Evolutionary conservation across 64 coral and sea anemone genomes (phyloP).

Genomic region (Dendrophyllia cribrosa): DNA sequence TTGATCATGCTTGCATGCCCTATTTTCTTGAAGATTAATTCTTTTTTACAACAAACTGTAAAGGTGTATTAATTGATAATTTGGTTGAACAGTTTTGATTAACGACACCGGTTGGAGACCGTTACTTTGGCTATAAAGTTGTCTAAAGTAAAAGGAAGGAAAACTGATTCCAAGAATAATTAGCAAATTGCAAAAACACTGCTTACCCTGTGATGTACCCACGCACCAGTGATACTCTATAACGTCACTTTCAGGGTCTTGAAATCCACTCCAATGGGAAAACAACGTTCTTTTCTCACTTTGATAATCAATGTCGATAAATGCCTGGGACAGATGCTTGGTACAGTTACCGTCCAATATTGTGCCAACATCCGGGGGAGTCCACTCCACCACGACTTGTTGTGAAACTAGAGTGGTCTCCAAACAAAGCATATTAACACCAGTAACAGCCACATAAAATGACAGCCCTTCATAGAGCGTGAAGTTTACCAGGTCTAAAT

Average conservation of each 20-base stretch:
- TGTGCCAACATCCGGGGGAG: slow-evolving; percentile 64
- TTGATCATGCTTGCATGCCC: no score
- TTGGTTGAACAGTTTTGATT: no score
- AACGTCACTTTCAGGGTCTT: slow-evolving; percentile 75
- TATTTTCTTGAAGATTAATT: no score
- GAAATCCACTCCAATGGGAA: slow-evolving; percentile 70
- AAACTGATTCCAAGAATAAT: no score
- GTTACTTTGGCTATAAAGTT: no score
- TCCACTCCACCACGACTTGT: slow-evolving; percentile 83
- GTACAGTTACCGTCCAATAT: slow-evolving; percentile 77
- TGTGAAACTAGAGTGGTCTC: slow-evolving; percentile 55
- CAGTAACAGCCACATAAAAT: slow-evolving; percentile 72
- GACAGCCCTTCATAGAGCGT: slow-evolving; percentile 62
- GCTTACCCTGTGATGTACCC: slow-evolving; percentile 73
- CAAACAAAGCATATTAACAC: slow-evolving; percentile 79
- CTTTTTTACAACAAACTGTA: no score
- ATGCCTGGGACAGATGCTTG: not conserved
- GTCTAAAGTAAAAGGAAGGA: no score
- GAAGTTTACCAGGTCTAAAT: slow-evolving; percentile 80
- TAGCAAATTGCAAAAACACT: slow-evolving; percentile 5
- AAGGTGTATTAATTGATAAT: no score
- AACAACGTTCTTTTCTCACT: slow-evolving; percentile 14
- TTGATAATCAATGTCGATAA: slow-evolving; percentile 77
- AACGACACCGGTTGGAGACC: no score
- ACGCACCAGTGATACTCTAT: slow-evolving; percentile 86